Evolutionary conservation across 2,888 invertebrate genomes (phyloP), one percentile per base, ranked within the genome.

Genomic region (Synergus umbraculus): DNA sequence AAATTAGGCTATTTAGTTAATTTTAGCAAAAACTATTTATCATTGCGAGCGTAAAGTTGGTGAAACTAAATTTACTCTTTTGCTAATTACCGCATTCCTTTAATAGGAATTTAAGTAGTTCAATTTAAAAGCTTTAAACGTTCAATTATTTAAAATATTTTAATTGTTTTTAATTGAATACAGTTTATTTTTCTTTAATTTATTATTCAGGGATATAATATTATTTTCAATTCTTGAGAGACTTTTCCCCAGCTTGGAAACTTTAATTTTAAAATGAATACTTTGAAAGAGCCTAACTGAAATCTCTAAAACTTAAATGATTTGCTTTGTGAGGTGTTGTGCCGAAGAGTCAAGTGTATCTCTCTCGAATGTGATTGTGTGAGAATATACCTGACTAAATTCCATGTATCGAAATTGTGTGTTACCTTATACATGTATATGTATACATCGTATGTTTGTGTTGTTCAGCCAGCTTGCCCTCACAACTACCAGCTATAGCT

Each of bases 361-460:
- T 44, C n/a, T 67, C 18, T 67, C 13, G 64, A 37, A 5, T 64
- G 64, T 37, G 64, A 37, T 1, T 15, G 44, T 46, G 2, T 13
- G 22, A 46, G 67, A 22, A 46, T 67, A 67, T 67, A 67, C 67
- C 67, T 67, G 67, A 67, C 67, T 22, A 46, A 67, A 67, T 67
- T 67, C 67, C 67, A 67, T 67, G 67, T 67, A 67, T 67, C 67
- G 67, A 67, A 67, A 67, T 18, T 67, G 67, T 67, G 22, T 67
- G 22, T 22, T 60, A 10, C 60, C 22, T 18, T 46, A 10, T 4
- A n/a, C 1, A 10, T 10, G 22, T 22, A 10, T 60, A 18, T 13
- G 12, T 7, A 18, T 67, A 13, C 22, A 12, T 22, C 22, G 44
- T 41, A 18, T 22, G 12, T 44, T 67, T 67, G 44, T 67, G 67